Evolutionary conservation across 2,888 invertebrate genomes (phyloP).

Genomic region (Epistrophe eligans): DNA sequence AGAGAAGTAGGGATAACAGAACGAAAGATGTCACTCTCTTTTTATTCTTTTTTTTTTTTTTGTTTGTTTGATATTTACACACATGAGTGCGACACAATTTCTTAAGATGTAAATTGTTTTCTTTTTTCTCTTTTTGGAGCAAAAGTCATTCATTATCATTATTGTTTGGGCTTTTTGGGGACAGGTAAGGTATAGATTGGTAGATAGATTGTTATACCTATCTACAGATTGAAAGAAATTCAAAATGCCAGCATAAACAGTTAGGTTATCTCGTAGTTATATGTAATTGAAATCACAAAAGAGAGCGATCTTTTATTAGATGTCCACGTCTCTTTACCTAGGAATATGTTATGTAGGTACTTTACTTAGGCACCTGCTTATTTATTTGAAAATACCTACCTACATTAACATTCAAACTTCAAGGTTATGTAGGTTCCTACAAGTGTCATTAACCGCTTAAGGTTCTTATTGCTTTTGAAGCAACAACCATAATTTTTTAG

Average conservation of each 20-base stretch:
- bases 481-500: no score
- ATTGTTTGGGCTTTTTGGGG: conserved; percentile 4
- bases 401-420: no score
- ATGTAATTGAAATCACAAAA: neutral
- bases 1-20: conserved; percentile 9
- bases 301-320: neutral
- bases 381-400: no score
- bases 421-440: no score
- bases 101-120: conserved; percentile 40
- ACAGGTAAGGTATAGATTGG: conserved; percentile 45
- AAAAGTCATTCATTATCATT: conserved; percentile 58
- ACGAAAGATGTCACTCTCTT: conserved; percentile 63
- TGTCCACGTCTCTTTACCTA: neutral
- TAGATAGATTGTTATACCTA: neutral
- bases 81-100: conserved; percentile 64
- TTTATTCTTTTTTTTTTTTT: conserved; percentile 38
- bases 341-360: neutral
- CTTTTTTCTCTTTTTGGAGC: conserved; percentile 49
- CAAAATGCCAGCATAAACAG: neutral
- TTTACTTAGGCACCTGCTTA: neutral
- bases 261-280: neutral
- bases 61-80: conserved; percentile 54
- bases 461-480: no score
- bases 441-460: no score
- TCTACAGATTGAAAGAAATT: neutral